Base-by-base conservation (phyloP, 2,888 invertebrate genomes). In the Pherbina coryleti region DNA sequence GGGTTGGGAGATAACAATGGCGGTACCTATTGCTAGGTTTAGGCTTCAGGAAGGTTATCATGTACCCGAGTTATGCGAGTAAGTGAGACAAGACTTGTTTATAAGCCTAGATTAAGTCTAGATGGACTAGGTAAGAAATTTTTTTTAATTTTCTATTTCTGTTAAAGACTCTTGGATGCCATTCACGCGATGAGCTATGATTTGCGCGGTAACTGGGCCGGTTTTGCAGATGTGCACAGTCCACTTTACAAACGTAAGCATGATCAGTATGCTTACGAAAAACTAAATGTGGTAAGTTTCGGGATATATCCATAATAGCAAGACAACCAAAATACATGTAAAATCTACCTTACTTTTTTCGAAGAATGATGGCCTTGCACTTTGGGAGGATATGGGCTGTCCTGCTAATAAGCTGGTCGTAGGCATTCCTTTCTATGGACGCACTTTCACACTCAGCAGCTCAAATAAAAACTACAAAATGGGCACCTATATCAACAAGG, bases 341-440 rank as follows among this genome's bases (percentile, higher is more conserved):
- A 2, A 19, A 64, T n/a, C 22, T 19, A 25, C 64, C 8, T 72
- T 22, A 60, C 17, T 55, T 55, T 22, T 11, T 1, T 57, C 3
- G 0, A 73, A 97, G 96, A 95, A 96, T 84, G 97, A 97, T 85
- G 97, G 97, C 37, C 91, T 97, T 19, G 92, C 93, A 78, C 90
- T 97, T 22, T 97, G 97, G 97, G 96, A 96, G 82, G 94, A 96
- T 83, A 95, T 94, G 90, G 97, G 97, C 2, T 97, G 97, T 82
- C 94, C 96, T 0, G 93, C 95, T 1, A 94, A 96, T 88, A 97
- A 97, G 89, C 90, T 97, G 55, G 94, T 97, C 0, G 96, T 97
- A 2, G 97, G 97, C 19, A 93, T 97, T 73, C 97, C 97, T 0
- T 96, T 97, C 90, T 97, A 97, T 88, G 97, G 97, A 0, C 92